Base-by-base conservation (phyloP, 2,113 vertebrate species). In the Alosa alosa region DNA sequence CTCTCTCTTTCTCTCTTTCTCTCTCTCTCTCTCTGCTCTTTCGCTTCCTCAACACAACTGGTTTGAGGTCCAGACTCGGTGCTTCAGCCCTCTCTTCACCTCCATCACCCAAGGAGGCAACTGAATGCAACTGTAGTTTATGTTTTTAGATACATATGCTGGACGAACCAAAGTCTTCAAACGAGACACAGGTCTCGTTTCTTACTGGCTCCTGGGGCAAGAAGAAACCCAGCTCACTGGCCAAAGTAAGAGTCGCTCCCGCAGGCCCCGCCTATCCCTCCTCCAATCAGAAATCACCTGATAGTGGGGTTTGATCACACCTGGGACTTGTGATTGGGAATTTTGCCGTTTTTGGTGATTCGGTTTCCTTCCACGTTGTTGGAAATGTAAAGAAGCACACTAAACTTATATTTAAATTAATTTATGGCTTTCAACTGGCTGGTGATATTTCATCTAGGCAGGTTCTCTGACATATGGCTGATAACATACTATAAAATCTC, bases 131-230 rank as follows among this genome's bases (percentile, higher is more conserved):
- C 90, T 93, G 8, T 92, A 92, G 92, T 93, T 91, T 95, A 91
- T 96, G 90, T 95, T 93, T 95, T 90, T 92, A 96, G 94, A 95
- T 90, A 91, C 90, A 92, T 89, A 88, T 91, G 92, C 94, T 93
- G 92, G 95, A 95, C 91, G 94, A 95, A 84, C 82, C 94, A 95
- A 94, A 95, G 90, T 87, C 89, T 87, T 81, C 92, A 94, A 94
- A 89, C 91, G 94, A 95, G 90, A 92, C 82, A 92, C 95, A 95
- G 89, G 94, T 92, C 91, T 95, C 94, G 86, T 96, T 96, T 96
- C 94, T 94, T 86, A 92, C 93, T 89, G 94, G 94, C 92, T 88
- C 95, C 93, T 96, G 95, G 95, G 93, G 94, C 93, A 96, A 94
- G 95, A 95, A 94, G 95, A 96, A 95, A 93, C 90, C 94, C 86